phyloP scores from a whole-genome alignment of 2,888 invertebrate species.

The Stenoptilia bipunctidactyla region DNA sequence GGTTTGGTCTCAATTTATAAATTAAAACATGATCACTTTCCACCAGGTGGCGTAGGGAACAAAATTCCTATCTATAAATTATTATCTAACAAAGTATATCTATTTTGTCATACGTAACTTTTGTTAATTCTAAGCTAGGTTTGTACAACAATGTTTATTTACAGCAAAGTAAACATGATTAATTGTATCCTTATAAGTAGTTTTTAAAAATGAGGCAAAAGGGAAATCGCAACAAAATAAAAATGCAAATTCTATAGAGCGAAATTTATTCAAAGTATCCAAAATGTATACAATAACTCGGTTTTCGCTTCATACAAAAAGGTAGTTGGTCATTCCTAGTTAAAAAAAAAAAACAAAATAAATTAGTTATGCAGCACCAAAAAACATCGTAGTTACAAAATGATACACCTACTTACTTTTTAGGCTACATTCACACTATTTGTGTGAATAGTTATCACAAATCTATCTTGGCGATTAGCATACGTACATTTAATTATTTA shows the following conservation, averaged over 20 bases:
- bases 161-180: too few species aligned
- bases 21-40: too few species aligned
- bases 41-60: too few species aligned
- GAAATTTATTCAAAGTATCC: conserved; percentile 61
- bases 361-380: conserved; percentile 70
- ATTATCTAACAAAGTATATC: too few species aligned
- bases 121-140: too few species aligned
- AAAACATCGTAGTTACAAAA: conserved; percentile 49
- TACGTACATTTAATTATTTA: neutral
- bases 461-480: neutral
- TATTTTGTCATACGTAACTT: too few species aligned
- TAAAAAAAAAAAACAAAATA: conserved; percentile 56
- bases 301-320: conserved; percentile 56
- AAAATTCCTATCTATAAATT: too few species aligned
- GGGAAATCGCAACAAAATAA: too few species aligned
- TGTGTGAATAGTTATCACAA: neutral
- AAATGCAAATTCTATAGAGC: conserved; percentile 39
- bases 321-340: conserved; percentile 43
- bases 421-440: neutral
- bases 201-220: too few species aligned
- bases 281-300: conserved; percentile 55
- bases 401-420: conserved; percentile 30
- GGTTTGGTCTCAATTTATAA: too few species aligned
- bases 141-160: too few species aligned
- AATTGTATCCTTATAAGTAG: too few species aligned